These are phyloP conservation scores for Drosophila villosipedis DNA, from an alignment of 2,888 invertebrate genomes.

Conservation along the genomic window DNA sequence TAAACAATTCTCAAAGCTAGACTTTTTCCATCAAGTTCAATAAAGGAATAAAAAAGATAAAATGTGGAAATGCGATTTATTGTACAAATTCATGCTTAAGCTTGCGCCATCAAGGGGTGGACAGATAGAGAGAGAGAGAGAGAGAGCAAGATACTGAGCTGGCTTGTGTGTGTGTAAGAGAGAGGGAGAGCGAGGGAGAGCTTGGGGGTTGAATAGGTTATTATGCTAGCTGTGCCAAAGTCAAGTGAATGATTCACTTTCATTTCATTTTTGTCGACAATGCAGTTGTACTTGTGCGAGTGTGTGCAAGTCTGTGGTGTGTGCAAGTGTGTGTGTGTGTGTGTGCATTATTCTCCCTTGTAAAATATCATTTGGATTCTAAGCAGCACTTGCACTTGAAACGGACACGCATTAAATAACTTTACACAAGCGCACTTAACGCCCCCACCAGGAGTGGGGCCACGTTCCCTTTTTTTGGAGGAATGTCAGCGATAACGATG, in stretches of 20 bases:
- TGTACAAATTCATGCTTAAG: neutral
- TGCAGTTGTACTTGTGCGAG: conserved; percentile 16
- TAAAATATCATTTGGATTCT: conserved; percentile 31
- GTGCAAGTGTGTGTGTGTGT: neutral
- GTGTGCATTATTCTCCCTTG: conserved; percentile 10
- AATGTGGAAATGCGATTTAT: conserved; percentile 1
- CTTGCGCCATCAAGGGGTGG: neutral
- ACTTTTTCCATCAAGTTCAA: neutral
- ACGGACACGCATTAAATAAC: conserved; percentile 65
- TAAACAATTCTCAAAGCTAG: neutral
- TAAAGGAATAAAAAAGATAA: neutral
- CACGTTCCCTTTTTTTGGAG: neutral
- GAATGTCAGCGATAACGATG: neutral
- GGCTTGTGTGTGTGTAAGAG: too few species aligned
- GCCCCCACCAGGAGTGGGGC: conserved; percentile 5
- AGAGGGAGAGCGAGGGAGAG: neutral
- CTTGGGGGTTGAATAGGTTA: neutral
- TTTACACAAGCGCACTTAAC: conserved; percentile 61
- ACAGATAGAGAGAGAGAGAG: too few species aligned
- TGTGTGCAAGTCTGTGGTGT: conserved; percentile 2
- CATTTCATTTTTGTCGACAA: conserved; percentile 45
- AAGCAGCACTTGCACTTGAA: conserved; percentile 54
- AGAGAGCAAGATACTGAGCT: too few species aligned
- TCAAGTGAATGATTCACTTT: conserved; percentile 25
- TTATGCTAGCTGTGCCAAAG: conserved; percentile 13